Percentiles rank a stretch among this genome's conserved stretches.
Conservation (phyloP, 2,888 invertebrate genomes). For the Epistrophe eligans region DNA sequence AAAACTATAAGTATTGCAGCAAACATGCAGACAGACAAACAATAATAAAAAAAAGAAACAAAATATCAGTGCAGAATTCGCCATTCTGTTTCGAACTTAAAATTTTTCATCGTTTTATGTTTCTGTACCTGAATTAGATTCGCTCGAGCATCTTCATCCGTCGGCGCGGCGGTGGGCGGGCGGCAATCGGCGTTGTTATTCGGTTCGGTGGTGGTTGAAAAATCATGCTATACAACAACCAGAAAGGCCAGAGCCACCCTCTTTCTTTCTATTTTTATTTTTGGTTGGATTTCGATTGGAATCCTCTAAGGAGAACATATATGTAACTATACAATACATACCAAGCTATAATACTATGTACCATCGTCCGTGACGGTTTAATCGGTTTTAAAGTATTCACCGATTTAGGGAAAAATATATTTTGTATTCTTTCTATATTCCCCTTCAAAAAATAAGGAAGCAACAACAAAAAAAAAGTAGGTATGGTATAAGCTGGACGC, state of each 20-base stretch:
- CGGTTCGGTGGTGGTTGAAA: conserved; percentile 57
- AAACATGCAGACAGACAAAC: conserved; percentile 1
- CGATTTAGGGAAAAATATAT: conserved; percentile 43
- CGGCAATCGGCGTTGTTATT: neutral
- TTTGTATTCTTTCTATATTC: conserved; percentile 2
- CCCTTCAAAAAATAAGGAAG: conserved; percentile 18
- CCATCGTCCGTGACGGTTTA: conserved; percentile 81
- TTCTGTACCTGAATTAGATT: conserved; percentile 67
- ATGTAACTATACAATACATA: neutral
- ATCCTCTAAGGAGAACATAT: conserved; percentile 57
- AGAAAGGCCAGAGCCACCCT: conserved; percentile 35
- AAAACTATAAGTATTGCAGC: conserved; percentile 51
- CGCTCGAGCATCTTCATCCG: conserved; percentile 29
- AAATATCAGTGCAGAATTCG: conserved; percentile 47
- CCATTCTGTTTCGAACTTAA: conserved; percentile 62
- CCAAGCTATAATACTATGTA: conserved; percentile 78
- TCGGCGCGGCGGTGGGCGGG: neutral
- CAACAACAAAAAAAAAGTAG: conserved; percentile 43
- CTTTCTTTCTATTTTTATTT: conserved; percentile 40
- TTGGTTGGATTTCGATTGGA: conserved; percentile 53
- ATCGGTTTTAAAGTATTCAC: conserved; percentile 83
- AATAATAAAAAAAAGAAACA: conserved; percentile 19
- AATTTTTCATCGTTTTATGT: conserved; percentile 1
- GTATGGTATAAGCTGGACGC: conserved; percentile 49
- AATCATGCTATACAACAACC: conserved; percentile 21